These are phyloP conservation scores for Lonchura striata DNA, from an alignment of 2,113 vertebrate species.

Conservation along the genomic window DNA sequence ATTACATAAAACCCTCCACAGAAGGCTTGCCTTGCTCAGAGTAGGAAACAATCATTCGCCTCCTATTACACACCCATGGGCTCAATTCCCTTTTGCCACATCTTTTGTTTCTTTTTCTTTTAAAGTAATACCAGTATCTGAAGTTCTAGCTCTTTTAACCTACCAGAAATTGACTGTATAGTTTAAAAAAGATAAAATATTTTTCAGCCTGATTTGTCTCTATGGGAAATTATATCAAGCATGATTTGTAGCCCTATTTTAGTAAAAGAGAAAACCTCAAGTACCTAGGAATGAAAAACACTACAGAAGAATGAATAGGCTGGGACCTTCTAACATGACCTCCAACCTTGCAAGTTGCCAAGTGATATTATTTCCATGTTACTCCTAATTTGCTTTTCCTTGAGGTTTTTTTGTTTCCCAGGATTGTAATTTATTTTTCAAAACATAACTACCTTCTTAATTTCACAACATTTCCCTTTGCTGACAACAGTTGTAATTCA, in stretches of 20 bases:
- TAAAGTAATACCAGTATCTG: background rate
- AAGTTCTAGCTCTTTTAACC: background rate
- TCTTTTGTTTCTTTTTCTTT: slow-evolving; percentile 4
- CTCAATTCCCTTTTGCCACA: background rate
- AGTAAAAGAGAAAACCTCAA: background rate
- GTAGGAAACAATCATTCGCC: background rate
- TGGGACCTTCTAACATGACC: background rate
- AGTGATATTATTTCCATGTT: background rate
- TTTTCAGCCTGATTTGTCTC: background rate
- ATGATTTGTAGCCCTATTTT: background rate
- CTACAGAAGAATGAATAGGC: background rate
- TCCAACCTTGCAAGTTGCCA: background rate
- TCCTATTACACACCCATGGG: background rate
- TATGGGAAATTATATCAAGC: background rate
- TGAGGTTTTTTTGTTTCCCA: background rate
- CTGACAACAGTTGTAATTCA: background rate
- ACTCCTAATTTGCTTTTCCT: background rate
- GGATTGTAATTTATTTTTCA: background rate
- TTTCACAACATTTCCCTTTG: background rate
- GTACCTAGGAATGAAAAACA: background rate
- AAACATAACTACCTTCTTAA: background rate
- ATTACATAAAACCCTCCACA: slow-evolving; percentile 45
- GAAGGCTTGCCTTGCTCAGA: slow-evolving; percentile 19
- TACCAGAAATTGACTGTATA: background rate
- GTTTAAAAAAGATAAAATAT: background rate